Base-by-base conservation (phyloP, 2,888 invertebrate species). In the Chaetoderma sp. region DNA sequence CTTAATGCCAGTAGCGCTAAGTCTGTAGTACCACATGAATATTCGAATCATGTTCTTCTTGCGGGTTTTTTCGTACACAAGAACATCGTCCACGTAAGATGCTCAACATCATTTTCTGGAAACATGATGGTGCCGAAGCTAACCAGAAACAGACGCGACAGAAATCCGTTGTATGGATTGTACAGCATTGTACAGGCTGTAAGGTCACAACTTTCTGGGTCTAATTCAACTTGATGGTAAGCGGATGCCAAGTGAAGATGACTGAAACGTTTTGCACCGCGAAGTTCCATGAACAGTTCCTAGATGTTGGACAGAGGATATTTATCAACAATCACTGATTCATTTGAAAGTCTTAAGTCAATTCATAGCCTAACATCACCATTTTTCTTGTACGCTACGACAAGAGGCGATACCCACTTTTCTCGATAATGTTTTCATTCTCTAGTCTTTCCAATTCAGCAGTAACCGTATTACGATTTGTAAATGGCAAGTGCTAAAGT, bases 151-250 rank as follows among this genome's bases (percentile, higher is more conserved):
- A 67, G 36, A 64, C 33, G n/a, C 65, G 16, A 0, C 60, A 65
- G 36, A 60, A 72, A 18, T 3, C 71, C 72, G 42, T 54, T 58
- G 10, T 65, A 69, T 23, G 56, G n/a, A 3, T 70, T 71, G 42
- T 54, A 60, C 8, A 64, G 70, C 8, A 62, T 65, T 5, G 66
- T 68, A 44, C 72, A 72, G 1, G 67, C 65, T 10, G 67, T 67
- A 6, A 70, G 58, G 8, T 50, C 56, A 1, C 55, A 45, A 25
- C 39, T 30, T 49, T 67, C 63, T 8, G 39, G 23, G 21, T 33
- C 5, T 13, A 72, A 33, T 10, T 58, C 52, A 25, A 75, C 65
- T 54, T 75, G 74, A 66, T 70, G 73, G 49, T 65, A 75, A 8
- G 73, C 73, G 18, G 60, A 59, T 27, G 56, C 61, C 6, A 70